Base-by-base conservation (phyloP, 2,797 vertebrate genomes). In the Nyctalus aviator region DNA sequence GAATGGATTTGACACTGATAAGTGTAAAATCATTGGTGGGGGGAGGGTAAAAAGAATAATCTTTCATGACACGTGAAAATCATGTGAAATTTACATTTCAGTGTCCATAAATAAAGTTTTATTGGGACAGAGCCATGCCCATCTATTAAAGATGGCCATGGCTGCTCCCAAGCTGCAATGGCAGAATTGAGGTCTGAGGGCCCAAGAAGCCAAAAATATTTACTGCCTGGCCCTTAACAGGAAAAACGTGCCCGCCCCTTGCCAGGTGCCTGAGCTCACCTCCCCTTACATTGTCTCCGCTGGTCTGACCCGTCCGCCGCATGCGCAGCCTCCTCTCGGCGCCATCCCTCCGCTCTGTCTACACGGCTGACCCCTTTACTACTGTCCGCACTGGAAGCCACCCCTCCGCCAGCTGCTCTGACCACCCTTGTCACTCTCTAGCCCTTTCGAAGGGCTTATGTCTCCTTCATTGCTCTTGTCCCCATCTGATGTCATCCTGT, bases 261-360 rank as follows among this genome's bases (percentile, higher is more conserved):
- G 5, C 69, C n/a, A 7, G 35, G 21, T 18, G 20, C 11, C 77
- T 12, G 41, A 18, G 41, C 23, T 79, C 66, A 15, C 18, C 25
- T 35, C 21, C 21, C 2, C 44, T 13, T 8, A 6, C 12, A 0
- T 57, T n/a, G 0, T 32, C 23, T 69, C 30, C 44, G 21, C 23
- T 0, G 23, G 21, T 5, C 44, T 15, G 0, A 1, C 9, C 9
- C 37, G 37, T 41, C 37, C 1, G 37, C 37, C 37, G 37, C 37
- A 37, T 4, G 37, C 37, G 6, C 8, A 2, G 41, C 8, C 23
- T 25, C 55, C 23, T 57, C 10, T 59, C 57, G 55, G 64, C 20
- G 21, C 23, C 37, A 12, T 8, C 37, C 41, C 53, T 37, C 68
- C 57, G 3, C 81, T n/a, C 4, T 11, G 0, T 7, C 44, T 23